Percentiles rank a stretch among this genome's conserved stretches.
These are phyloP conservation scores for Macrobrachium nipponense DNA, from an alignment of 1,140 invertebrate species.

Conservation along the genomic window DNA sequence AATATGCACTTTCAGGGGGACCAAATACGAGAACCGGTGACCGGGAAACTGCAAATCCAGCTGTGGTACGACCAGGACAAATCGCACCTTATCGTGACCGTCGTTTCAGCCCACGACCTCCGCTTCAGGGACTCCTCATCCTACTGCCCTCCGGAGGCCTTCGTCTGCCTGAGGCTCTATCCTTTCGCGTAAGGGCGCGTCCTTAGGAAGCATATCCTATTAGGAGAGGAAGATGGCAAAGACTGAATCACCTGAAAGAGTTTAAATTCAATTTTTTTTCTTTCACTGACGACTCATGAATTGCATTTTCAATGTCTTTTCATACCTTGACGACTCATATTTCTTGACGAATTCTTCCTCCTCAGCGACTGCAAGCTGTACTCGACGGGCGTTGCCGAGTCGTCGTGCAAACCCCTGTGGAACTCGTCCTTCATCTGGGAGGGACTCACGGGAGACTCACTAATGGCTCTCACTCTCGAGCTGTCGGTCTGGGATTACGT, in stretches of 20 bases:
- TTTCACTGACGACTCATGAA: background rate
- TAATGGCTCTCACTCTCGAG: conserved; percentile 83
- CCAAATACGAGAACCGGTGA: conserved; percentile 65
- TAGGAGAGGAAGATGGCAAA: background rate
- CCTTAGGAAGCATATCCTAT: background rate
- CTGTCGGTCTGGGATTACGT: conserved; percentile 88
- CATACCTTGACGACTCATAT: background rate
- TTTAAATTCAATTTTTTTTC: too few species aligned
- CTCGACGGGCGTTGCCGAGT: conserved; percentile 84
- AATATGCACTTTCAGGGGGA: conserved; percentile 39
- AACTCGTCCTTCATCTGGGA: conserved; percentile 88
- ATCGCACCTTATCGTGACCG: conserved; percentile 82
- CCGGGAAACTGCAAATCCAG: conserved; percentile 84
- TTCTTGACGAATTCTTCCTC: background rate
- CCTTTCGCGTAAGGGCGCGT: conserved; percentile 69
- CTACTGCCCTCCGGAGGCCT: conserved; percentile 83
- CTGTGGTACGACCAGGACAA: conserved; percentile 87
- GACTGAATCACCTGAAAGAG: too few species aligned
- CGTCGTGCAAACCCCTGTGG: conserved; percentile 88
- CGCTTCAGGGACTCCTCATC: conserved; percentile 81
- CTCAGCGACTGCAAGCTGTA: conserved; percentile 72
- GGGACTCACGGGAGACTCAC: conserved; percentile 80
- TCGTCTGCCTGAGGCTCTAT: conserved; percentile 81
- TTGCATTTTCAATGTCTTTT: background rate
- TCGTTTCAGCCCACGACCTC: conserved; percentile 86